Percentiles rank a stretch among this genome's conserved stretches.
Conservation (phyloP, 2,797 vertebrate genomes). For the Bovichtus diacanthus region DNA sequence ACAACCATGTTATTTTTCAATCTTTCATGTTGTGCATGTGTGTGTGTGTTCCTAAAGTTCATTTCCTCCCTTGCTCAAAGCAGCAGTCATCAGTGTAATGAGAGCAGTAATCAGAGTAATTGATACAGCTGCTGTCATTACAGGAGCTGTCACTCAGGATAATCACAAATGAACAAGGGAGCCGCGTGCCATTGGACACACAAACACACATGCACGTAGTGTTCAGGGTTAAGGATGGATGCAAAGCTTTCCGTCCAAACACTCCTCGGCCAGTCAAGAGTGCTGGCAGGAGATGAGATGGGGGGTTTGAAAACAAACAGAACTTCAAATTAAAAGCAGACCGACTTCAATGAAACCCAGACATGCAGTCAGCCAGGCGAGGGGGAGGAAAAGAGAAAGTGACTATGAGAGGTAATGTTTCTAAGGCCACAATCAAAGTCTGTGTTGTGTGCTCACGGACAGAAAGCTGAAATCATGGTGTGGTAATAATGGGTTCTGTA, state of each 20-base stretch:
- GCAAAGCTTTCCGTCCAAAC: conserved; percentile 56
- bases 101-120: conserved; percentile 78
- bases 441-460: conserved; percentile 17
- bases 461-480: conserved; percentile 66
- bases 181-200: not conserved
- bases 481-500: conserved; percentile 62
- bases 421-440: conserved; percentile 30
- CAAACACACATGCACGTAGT: conserved; percentile 1
- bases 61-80: conserved; percentile 43
- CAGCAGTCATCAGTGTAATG: conserved; percentile 65
- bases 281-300: conserved; percentile 71
- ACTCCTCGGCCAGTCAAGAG: conserved; percentile 36
- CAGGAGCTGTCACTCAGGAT: conserved; percentile 76
- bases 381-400: not conserved
- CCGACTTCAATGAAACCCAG: conserved; percentile 45
- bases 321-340: conserved; percentile 79
- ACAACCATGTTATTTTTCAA: conserved; percentile 11
- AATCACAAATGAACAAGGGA: conserved; percentile 41
- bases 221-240: conserved; percentile 33
- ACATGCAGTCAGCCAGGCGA: conserved; percentile 33
- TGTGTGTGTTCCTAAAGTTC: conserved; percentile 16
- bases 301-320: conserved; percentile 76
- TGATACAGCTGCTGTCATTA: conserved; percentile 80
- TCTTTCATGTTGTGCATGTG: conserved; percentile 23
- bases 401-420: conserved; percentile 25